These are phyloP conservation scores for Cathartes aura DNA, from an alignment of 2,113 vertebrate genomes.

Conservation along the genomic window DNA sequence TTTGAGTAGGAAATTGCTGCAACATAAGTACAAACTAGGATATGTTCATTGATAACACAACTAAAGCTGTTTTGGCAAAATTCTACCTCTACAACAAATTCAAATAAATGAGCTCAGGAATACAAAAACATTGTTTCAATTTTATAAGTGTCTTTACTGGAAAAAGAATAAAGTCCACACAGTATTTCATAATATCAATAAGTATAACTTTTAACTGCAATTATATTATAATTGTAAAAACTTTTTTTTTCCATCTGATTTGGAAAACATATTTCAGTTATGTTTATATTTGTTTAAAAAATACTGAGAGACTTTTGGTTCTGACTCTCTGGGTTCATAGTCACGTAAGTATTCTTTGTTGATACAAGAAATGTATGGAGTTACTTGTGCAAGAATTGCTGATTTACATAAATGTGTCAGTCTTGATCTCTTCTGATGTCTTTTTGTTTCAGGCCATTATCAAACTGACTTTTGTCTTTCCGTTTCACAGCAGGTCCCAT, in stretches of 20 bases:
- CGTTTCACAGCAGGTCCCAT: background rate
- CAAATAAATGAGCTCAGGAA: background rate
- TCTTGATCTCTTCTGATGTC: background rate
- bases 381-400: background rate
- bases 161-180: background rate
- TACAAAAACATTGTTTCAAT: background rate
- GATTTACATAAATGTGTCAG: background rate
- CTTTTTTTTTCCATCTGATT: background rate
- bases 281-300: background rate
- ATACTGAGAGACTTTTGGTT: background rate
- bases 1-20: background rate
- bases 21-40: accelerated
- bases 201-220: background rate
- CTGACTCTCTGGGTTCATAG: background rate
- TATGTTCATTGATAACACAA: background rate
- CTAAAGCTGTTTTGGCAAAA: background rate
- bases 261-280: background rate
- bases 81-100: background rate
- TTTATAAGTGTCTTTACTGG: background rate
- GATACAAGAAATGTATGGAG: background rate
- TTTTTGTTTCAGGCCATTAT: background rate
- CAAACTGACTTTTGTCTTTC: background rate
- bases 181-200: background rate
- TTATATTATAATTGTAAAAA: background rate
- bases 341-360: background rate